phyloP scores from a whole-genome alignment of 2,113 vertebrate species.

The Pedionomus torquatus region DNA sequence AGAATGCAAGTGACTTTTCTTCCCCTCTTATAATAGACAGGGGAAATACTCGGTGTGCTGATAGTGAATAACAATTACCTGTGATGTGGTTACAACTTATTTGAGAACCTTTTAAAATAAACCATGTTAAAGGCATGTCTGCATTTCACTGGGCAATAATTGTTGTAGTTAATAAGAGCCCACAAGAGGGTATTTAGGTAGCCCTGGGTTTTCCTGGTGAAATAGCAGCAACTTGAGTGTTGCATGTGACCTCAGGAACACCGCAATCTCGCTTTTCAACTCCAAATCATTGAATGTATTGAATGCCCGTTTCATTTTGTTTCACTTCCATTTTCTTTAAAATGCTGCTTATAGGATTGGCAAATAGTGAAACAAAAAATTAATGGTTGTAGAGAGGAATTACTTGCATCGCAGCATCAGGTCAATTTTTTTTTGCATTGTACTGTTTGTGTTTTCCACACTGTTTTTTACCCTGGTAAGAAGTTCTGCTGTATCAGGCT shows the following conservation, averaged over 20 bases:
- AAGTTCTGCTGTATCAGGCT: background rate
- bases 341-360: fast-evolving
- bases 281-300: background rate
- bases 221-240: background rate
- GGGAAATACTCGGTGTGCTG: fast-evolving
- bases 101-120: background rate
- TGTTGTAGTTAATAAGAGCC: background rate
- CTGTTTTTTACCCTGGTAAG: background rate
- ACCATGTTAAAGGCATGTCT: fast-evolving
- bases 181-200: background rate
- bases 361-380: background rate
- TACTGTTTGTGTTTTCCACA: fast-evolving
- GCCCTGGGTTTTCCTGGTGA: background rate
- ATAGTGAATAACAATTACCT: background rate
- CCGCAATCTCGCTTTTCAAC: background rate
- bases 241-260: background rate
- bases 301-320: background rate
- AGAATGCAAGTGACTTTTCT: fast-evolving
- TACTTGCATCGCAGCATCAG: background rate
- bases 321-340: background rate
- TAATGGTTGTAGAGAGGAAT: background rate
- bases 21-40: fast-evolving
- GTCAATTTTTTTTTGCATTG: background rate
- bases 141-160: fast-evolving
- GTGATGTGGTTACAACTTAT: background rate